phyloP scores from a whole-genome alignment of 2,888 invertebrate species.

The Ichneumoninae sp. region DNA sequence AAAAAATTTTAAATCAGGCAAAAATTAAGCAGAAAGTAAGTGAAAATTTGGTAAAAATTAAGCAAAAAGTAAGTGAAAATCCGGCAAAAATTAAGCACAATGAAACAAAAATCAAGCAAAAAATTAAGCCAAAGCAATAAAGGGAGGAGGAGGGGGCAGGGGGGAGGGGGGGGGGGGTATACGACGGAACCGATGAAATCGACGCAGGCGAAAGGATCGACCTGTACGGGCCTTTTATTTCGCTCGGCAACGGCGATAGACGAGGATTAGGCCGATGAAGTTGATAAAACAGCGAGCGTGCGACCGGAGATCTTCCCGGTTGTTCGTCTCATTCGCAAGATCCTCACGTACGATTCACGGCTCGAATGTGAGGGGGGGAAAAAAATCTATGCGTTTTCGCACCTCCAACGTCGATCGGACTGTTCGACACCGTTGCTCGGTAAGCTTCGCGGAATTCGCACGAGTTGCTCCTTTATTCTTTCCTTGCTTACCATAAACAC shows the following conservation, averaged over 20 bases:
- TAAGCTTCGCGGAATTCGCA: conserved; percentile 25
- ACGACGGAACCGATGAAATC: not conserved
- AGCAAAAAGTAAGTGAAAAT: too few species aligned
- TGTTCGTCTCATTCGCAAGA: conserved; percentile 33
- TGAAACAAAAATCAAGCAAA: too few species aligned
- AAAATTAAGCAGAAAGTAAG: too few species aligned
- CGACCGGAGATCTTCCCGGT: not conserved
- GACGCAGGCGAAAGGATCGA: not conserved
- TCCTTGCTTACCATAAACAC: conserved; percentile 8
- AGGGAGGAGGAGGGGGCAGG: too few species aligned
- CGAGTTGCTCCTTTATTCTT: conserved; percentile 22
- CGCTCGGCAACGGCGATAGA: not conserved
- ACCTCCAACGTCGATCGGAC: conserved; percentile 17
- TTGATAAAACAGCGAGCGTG: conserved; percentile 22
- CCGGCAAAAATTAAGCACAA: too few species aligned
- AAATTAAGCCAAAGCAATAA: too few species aligned
- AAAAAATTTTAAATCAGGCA: too few species aligned
- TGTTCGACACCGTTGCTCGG: conserved; percentile 6
- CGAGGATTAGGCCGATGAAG: conserved; percentile 21
- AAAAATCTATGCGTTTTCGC: conserved; percentile 39
- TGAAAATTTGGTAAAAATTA: too few species aligned
- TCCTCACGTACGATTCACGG: conserved; percentile 37
- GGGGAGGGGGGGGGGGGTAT: not conserved
- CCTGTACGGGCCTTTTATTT: not conserved
- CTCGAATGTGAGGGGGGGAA: not conserved